These are phyloP conservation scores for Adoxophyes honmai DNA, from an alignment of 1,140 invertebrate genomes.

Conservation along the genomic window DNA sequence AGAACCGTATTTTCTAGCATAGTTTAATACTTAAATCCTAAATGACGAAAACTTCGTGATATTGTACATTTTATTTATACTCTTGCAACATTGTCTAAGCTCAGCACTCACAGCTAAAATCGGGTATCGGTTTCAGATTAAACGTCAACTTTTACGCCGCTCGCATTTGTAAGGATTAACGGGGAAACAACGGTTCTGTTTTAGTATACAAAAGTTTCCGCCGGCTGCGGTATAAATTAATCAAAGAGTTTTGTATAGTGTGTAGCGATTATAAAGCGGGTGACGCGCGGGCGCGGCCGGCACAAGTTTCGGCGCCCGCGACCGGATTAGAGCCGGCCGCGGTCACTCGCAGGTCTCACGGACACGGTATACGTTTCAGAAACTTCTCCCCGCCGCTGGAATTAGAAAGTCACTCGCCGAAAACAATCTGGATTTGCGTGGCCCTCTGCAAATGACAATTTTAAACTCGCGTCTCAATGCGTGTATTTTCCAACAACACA, in stretches of 20 bases:
- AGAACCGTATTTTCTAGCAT: too few species aligned
- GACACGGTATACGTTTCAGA: conserved; percentile 72
- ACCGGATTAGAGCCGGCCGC: conserved; percentile 64
- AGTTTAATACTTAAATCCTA: too few species aligned
- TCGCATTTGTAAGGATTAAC: conserved; percentile 46
- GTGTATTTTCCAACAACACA: conserved; percentile 47
- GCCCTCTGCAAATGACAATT: conserved; percentile 64
- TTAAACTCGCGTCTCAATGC: conserved; percentile 48
- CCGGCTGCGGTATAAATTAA: conserved; percentile 61
- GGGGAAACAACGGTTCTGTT: conserved; percentile 54
- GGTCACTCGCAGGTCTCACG: conserved; percentile 58
- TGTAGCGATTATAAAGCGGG: conserved; percentile 55
- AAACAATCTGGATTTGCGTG: conserved; percentile 70
- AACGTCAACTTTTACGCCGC: conserved; percentile 45
- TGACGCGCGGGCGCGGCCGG: conserved; percentile 31
- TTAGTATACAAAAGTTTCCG: conserved; percentile 58
- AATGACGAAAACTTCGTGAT: too few species aligned
- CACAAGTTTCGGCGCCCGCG: conserved; percentile 55
- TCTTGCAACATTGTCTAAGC: too few species aligned
- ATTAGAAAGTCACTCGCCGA: conserved; percentile 73
- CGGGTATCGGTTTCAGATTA: conserved; percentile 48
- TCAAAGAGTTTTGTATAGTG: conserved; percentile 56
- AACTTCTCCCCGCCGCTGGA: conserved; percentile 58
- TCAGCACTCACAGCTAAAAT: conserved; percentile 15
- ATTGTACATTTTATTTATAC: too few species aligned